Evolutionary conservation across 1,140 invertebrate genomes (phyloP).

Genomic region (Galleria mellonella): DNA sequence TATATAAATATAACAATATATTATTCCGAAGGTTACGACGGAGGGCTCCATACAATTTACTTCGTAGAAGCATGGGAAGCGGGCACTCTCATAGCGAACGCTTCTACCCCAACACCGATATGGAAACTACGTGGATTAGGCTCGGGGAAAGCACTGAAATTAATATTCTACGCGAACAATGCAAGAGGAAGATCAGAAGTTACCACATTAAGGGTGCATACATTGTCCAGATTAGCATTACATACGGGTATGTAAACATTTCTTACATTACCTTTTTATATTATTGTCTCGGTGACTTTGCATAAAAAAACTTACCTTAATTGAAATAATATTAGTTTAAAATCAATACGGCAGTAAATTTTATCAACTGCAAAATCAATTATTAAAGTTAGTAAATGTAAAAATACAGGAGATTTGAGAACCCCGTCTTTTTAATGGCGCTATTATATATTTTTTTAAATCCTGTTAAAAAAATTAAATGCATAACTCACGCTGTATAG

Average conservation of each 20-base stretch:
- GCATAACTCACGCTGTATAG: too few species aligned
- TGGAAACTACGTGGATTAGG: conserved; percentile 75
- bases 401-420: too few species aligned
- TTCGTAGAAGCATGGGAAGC: conserved; percentile 80
- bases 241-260: conserved; percentile 40
- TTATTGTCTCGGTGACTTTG: too few species aligned
- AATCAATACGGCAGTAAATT: too few species aligned
- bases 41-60: conserved; percentile 89
- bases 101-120: conserved; percentile 62
- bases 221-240: conserved; percentile 50
- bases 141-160: conserved; percentile 65
- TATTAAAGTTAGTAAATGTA: too few species aligned
- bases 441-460: too few species aligned
- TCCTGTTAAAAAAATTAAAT: too few species aligned
- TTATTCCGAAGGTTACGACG: conserved; percentile 83
- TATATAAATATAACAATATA: neutral
- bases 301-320: too few species aligned
- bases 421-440: too few species aligned
- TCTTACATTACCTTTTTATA: too few species aligned
- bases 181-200: conserved; percentile 77
- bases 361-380: too few species aligned
- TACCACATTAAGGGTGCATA: conserved; percentile 58
- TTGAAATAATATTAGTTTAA: too few species aligned
- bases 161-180: conserved; percentile 78
- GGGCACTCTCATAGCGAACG: conserved; percentile 59